Conservation (phyloP, 64 coral and sea anemone species). For the Montipora efflorescens region DNA sequence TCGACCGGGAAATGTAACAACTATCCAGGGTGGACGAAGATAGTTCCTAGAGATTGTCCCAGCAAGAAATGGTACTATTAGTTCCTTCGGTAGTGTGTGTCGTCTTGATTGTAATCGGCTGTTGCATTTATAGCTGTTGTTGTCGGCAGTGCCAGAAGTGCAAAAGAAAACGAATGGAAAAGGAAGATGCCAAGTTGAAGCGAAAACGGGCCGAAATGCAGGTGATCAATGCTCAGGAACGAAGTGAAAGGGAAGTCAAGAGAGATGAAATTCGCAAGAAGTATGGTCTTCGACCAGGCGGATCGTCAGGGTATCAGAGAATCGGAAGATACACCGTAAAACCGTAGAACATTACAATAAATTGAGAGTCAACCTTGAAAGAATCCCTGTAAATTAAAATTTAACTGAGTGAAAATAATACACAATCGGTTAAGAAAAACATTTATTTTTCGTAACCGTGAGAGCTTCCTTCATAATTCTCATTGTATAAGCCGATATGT, state of each 20-base stretch:
- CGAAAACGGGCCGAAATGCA: slow-evolving; percentile 85
- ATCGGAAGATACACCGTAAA: slow-evolving; percentile 55
- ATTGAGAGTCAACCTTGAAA: too few relatives aligned
- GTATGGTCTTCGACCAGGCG: slow-evolving; percentile 73
- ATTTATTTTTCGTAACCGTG: too few relatives aligned
- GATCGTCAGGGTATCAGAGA: slow-evolving; percentile 80
- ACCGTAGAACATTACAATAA: too few relatives aligned
- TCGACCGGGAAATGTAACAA: slow-evolving; percentile 35
- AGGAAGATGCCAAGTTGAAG: slow-evolving; percentile 88
- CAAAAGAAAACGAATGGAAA: too few relatives aligned
- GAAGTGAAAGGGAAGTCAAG: slow-evolving; percentile 76
- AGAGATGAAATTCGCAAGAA: slow-evolving; percentile 92
- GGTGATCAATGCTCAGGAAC: slow-evolving; percentile 75
- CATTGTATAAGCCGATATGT: not conserved
- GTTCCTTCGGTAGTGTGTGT: slow-evolving; percentile 65
- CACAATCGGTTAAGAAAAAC: too few relatives aligned
- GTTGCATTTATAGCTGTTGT: slow-evolving; percentile 91
- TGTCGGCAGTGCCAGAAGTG: slow-evolving; percentile 81
- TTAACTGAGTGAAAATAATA: too few relatives aligned
- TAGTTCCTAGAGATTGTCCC: slow-evolving; percentile 83
- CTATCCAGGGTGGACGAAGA: slow-evolving; percentile 93
- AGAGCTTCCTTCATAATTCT: too few relatives aligned
- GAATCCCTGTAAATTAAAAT: too few relatives aligned
- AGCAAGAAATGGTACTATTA: slow-evolving; percentile 86
- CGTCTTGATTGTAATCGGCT: slow-evolving; percentile 74